Conservation (phyloP, 2,888 invertebrate genomes). For the Macrophya annulata region DNA sequence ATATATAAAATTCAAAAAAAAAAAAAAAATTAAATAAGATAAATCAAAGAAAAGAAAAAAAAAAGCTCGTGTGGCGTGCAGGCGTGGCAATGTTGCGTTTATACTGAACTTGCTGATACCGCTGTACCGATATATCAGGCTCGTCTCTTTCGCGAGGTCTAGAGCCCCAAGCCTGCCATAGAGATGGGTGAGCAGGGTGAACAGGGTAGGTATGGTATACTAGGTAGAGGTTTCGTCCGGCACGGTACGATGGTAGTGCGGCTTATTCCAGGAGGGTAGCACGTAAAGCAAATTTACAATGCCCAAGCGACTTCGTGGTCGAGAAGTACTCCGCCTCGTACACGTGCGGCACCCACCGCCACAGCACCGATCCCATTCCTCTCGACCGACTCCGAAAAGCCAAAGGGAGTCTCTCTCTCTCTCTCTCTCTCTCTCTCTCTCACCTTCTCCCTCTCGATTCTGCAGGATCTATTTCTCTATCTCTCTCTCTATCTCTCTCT, state of each 20-base stretch:
- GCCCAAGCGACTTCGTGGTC: slow-evolving; percentile 49
- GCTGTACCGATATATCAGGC: slow-evolving; percentile 39
- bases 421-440: not conserved
- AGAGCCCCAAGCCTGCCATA: not conserved
- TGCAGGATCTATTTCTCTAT: not conserved
- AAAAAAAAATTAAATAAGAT: not conserved
- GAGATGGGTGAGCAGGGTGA: not conserved
- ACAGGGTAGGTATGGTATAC: not conserved
- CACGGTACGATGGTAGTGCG: slow-evolving; percentile 10
- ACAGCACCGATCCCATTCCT: slow-evolving; percentile 17
- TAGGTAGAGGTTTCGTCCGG: slow-evolving; percentile 10
- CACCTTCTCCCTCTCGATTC: not conserved
- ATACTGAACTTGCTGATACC: slow-evolving; percentile 39
- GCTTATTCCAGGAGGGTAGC: slow-evolving; percentile 41
- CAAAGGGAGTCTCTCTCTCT: not conserved
- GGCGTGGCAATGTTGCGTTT: not conserved
- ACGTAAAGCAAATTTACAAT: slow-evolving; percentile 56
- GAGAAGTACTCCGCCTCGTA: slow-evolving; percentile 44
- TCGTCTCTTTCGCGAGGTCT: slow-evolving; percentile 8
- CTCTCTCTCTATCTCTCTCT: not conserved
- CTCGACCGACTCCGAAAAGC: slow-evolving; percentile 23
- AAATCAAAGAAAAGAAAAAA: not conserved
- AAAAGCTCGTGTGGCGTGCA: not conserved
- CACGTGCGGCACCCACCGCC: not conserved
- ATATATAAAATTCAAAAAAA: not conserved